phyloP scores from a whole-genome alignment of 1,140 invertebrate genomes.

The Drosophila busckii region DNA sequence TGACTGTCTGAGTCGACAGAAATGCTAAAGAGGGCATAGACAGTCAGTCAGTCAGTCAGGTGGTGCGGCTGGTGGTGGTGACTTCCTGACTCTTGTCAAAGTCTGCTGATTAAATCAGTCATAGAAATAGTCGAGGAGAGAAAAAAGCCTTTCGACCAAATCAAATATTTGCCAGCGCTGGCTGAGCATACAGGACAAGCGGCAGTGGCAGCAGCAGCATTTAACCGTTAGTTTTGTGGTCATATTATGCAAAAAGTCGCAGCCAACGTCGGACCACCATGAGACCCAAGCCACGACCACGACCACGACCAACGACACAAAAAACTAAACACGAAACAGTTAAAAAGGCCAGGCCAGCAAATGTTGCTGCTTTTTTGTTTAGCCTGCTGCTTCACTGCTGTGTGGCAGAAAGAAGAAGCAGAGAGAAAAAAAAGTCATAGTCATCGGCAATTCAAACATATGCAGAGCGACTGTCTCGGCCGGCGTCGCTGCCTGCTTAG shows the following conservation, averaged over 20 bases:
- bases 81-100: constrained; percentile 76
- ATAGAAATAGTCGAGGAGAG: constrained; percentile 62
- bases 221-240: constrained; percentile 76
- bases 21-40: constrained; percentile 12
- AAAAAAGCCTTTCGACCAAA: constrained; percentile 70
- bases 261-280: constrained; percentile 57
- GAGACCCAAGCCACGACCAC: constrained; percentile 31
- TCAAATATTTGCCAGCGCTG: constrained; percentile 73
- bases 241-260: constrained; percentile 68
- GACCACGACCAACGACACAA: constrained; percentile 47
- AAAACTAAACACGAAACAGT: constrained; percentile 72
- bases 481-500: constrained; percentile 54
- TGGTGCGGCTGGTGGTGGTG: constrained; percentile 40
- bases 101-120: constrained; percentile 77
- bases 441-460: constrained; percentile 78
- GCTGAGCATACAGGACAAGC: constrained; percentile 34
- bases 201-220: constrained; percentile 36
- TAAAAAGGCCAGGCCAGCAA: constrained; percentile 51
- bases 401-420: no score
- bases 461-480: constrained; percentile 42
- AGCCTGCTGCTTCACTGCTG: no score
- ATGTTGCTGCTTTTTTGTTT: no score
- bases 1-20: constrained; percentile 57
- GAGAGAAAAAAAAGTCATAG: constrained; percentile 73
- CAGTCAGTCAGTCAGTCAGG: neutral